Percentiles rank a stretch among this genome's conserved stretches.
Conservation (phyloP, 2,797 vertebrate species). For the Pangasius larnaudii region DNA sequence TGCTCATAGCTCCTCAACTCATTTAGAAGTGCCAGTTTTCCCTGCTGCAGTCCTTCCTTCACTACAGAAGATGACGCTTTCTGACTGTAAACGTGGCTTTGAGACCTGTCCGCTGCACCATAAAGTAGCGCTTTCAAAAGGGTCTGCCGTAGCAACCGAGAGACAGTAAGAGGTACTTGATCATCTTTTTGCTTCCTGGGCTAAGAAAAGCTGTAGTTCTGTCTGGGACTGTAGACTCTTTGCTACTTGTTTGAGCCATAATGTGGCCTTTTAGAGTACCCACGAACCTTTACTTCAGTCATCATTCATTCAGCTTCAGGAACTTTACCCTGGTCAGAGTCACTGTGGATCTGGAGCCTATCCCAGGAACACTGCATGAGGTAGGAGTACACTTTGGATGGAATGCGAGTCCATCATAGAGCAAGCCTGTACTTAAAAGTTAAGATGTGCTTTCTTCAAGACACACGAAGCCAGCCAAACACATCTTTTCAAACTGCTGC, state of each 20-base stretch:
- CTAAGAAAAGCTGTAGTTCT: neutral
- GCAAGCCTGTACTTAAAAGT: neutral
- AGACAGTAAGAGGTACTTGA: neutral
- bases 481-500: neutral
- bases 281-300: neutral
- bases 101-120: neutral
- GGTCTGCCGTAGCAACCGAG: neutral
- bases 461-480: neutral
- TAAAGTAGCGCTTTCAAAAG: neutral
- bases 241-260: neutral
- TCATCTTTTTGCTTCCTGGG: neutral
- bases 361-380: neutral
- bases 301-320: neutral
- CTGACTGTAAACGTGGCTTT: constrained; percentile 25
- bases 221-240: neutral
- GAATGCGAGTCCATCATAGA: neutral
- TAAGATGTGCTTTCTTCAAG: neutral
- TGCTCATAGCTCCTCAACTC: constrained; percentile 72
- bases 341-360: neutral
- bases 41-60: constrained; percentile 47
- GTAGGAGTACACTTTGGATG: neutral
- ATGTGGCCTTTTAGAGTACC: neutral
- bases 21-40: constrained; percentile 73
- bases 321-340: neutral
- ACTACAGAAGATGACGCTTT: constrained; percentile 28